Base-by-base conservation (phyloP, 1,140 invertebrate genomes). In the Pararge aegeria region DNA sequence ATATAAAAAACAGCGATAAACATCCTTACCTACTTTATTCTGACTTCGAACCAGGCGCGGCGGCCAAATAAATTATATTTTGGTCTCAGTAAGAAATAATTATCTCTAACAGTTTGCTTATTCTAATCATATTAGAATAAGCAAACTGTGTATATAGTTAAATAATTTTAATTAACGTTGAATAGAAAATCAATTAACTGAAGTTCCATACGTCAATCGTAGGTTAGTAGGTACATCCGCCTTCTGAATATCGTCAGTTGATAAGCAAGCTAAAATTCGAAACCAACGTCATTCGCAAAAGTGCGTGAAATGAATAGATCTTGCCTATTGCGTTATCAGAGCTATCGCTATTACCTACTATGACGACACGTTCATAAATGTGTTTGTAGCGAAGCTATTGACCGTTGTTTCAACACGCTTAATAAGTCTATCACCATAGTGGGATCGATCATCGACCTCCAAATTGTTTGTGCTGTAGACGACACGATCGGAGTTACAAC, bases 371-470 rank as follows among this genome's bases (percentile, higher is more conserved):
- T 48, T 24, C 27, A 51, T 42, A 56, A 50, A 37, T 30, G 46
- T 38, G 20, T 58, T 57, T 57, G 5, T 15, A 13, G 30, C 24
- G 19, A n/a, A n/a, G n/a, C n/a, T 10, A 44, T 50, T 50, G 24
- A 29, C 9, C 21, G 49, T 51, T 30, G 34, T 59, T 59, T 44
- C 21, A 27, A 44, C 40, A 38, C 6, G 53, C 16, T 15, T 19
- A 59, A 59, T 50, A 52, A 60, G 46, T 48, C 61, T 63, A 66
- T 63, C 55, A 59, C 19, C 34, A 30, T 55, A 51, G n/a, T 50
- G 46, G 64, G 66, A 66, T 70, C 80, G 77, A 74, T 63, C 75
- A 72, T 73, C 71, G 78, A 83, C 75, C 80, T 78, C 76, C 72
- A 60, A 75, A 80, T 74, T 59, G 57, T 57, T 71, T 64, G 66